Evolutionary conservation across 2,888 invertebrate genomes (phyloP).

Genomic region (Stenotaenia linearis): DNA sequence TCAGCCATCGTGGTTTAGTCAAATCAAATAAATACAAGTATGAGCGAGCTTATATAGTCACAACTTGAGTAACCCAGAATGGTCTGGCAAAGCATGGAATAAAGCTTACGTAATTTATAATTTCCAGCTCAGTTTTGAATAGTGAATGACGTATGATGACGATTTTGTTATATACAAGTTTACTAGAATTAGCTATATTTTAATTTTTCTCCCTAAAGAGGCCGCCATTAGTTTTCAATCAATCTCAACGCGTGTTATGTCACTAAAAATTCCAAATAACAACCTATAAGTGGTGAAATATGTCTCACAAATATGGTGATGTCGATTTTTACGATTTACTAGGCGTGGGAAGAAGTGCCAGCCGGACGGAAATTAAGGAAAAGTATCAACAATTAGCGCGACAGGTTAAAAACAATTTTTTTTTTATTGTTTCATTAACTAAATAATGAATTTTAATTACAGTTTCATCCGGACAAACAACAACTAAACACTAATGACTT

Average conservation of each 20-base stretch:
- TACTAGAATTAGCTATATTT: no score
- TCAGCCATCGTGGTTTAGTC: not conserved
- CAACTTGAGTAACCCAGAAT: not conserved
- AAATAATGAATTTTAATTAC: not conserved
- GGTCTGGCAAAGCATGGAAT: not conserved
- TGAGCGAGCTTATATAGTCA: no score
- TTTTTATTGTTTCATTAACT: not conserved
- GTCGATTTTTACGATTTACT: slow-evolving; percentile 32
- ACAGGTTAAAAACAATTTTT: not conserved
- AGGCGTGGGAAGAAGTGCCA: slow-evolving; percentile 1
- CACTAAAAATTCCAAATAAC: no score
- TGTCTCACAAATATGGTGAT: no score
- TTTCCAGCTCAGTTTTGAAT: not conserved
- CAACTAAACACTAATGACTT: not conserved
- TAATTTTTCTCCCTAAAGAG: no score
- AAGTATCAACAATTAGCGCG: slow-evolving; percentile 33
- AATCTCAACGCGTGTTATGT: no score
- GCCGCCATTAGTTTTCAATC: no score
- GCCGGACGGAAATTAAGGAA: slow-evolving; percentile 35
- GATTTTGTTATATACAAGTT: no score
- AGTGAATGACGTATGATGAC: not conserved
- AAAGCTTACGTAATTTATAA: not conserved
- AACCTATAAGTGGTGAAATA: no score
- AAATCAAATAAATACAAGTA: no score
- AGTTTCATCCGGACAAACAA: slow-evolving; percentile 36